Percentiles rank a stretch among this genome's conserved stretches.
These are phyloP conservation scores for Odontamblyopus lacepedii DNA, from an alignment of 2,797 vertebrate species.

Conservation along the genomic window DNA sequence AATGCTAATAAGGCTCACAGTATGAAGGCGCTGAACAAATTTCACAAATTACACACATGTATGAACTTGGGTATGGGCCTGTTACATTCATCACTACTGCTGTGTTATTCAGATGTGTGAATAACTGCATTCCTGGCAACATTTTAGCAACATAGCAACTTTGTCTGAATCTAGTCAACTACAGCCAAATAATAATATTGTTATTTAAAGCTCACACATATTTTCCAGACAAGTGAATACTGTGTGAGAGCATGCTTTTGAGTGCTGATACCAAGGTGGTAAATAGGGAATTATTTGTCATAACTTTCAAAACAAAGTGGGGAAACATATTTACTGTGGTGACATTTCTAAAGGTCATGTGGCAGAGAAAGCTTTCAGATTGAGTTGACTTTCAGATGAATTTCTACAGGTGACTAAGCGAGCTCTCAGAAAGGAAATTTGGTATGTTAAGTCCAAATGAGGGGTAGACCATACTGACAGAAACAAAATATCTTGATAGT, in stretches of 20 bases:
- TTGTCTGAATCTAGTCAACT: background rate
- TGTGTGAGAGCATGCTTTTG: background rate
- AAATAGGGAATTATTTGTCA: background rate
- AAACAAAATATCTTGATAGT: background rate
- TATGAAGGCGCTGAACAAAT: background rate
- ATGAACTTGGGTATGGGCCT: background rate
- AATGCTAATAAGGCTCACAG: background rate
- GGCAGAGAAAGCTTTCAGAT: background rate
- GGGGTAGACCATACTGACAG: background rate
- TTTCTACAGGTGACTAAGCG: background rate
- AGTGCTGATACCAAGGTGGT: background rate
- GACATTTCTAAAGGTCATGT: conserved; percentile 6
- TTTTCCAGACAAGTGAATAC: background rate
- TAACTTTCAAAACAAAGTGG: background rate
- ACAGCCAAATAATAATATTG: background rate
- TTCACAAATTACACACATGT: background rate
- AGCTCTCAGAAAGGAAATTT: background rate
- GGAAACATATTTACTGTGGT: background rate
- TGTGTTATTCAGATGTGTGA: background rate
- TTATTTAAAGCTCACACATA: background rate
- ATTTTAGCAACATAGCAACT: background rate
- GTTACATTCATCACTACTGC: background rate
- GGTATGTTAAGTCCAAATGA: background rate
- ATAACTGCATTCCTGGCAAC: too few relatives aligned
- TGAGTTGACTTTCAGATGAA: background rate